Evolutionary conservation across 2,113 vertebrate genomes (phyloP), one percentile per base, ranked within the genome.

Genomic region (Suricata suricatta): DNA sequence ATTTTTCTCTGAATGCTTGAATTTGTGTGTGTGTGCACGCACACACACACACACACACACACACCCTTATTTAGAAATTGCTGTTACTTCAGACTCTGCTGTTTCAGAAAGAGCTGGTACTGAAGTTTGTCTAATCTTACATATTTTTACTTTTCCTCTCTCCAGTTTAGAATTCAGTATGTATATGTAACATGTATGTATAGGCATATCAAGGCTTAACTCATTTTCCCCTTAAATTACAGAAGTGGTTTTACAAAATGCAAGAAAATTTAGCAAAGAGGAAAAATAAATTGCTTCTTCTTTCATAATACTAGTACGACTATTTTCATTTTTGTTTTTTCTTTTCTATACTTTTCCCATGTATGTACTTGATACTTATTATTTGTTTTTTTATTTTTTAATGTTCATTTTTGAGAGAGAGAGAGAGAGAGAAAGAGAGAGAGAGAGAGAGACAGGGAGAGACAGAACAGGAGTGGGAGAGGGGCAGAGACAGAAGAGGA

Each of bases 51-150:
- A 5, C 12, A 23, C 83, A 86, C 47, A 71, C 41, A 74, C 25
- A 35, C 16, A 7, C 21, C 17, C 2, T 60, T 23, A 60, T 60
- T 60, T 60, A 60, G 21, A 23, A 23, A 7, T 27, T 50, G n/a
- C 60, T 95, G 11, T 83, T 91, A 92, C 50, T 92, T 83, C 47
- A 88, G 69, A 92, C 77, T 74, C 38, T 77, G 47, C 69, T 71
- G 4, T 41, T 92, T 83, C 54, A 79, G 86, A 83, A 57, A 25
- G 60, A 93, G 5, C 4, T 82, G 15, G 29, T 71, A 54, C 2
- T 52, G 5, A 7, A 87, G 2, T 90, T 69, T 47, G 29, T 27
- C 38, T 83, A 86, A 13, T n/a, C 11, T 83, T 54, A 85, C 6
- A 50, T 19, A 23, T 21, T 77, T 94, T 60, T 47, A 44, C 1